Evolutionary conservation across 2,797 vertebrate genomes (phyloP).

Genomic region (Myripristis jacobus): DNA sequence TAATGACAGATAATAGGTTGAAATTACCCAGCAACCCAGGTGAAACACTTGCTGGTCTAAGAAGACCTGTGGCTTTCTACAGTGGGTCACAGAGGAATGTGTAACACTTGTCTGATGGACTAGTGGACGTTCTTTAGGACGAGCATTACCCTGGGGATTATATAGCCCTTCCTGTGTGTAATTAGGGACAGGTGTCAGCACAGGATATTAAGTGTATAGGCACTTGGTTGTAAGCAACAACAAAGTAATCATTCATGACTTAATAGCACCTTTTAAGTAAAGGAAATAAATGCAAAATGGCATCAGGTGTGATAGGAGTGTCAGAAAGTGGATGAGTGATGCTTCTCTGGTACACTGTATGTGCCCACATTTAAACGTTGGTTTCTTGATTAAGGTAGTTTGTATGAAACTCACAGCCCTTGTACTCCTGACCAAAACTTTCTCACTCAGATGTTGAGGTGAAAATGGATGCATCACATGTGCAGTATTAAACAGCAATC

Average conservation of each 20-base stretch:
- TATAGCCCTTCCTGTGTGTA: conserved; percentile 58
- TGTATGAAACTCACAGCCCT: background rate
- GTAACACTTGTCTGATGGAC: conserved; percentile 58
- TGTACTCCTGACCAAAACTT: conserved; percentile 7
- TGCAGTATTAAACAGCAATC: background rate
- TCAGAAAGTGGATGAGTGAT: conserved; percentile 1
- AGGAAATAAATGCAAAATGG: conserved; percentile 13
- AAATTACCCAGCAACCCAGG: conserved; percentile 47
- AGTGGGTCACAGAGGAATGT: conserved; percentile 53
- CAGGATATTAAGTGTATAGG: conserved; percentile 65
- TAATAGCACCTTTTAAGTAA: conserved; percentile 31
- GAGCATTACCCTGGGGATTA: conserved; percentile 29
- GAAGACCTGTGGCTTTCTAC: conserved; percentile 19
- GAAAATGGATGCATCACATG: background rate
- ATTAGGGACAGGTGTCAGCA: conserved; percentile 68
- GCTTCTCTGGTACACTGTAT: conserved; percentile 17
- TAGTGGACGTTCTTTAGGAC: conserved; percentile 49
- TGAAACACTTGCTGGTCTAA: conserved; percentile 26
- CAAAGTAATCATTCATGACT: conserved; percentile 12
- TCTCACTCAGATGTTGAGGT: conserved; percentile 2
- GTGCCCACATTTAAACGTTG: background rate
- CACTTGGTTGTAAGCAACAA: conserved; percentile 55
- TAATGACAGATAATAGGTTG: conserved; percentile 38
- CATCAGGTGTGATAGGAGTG: conserved; percentile 7
- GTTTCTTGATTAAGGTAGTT: conserved; percentile 13